Evolutionary conservation across 2,113 vertebrate genomes (phyloP).

Genomic region (Oplegnathus fasciatus): DNA sequence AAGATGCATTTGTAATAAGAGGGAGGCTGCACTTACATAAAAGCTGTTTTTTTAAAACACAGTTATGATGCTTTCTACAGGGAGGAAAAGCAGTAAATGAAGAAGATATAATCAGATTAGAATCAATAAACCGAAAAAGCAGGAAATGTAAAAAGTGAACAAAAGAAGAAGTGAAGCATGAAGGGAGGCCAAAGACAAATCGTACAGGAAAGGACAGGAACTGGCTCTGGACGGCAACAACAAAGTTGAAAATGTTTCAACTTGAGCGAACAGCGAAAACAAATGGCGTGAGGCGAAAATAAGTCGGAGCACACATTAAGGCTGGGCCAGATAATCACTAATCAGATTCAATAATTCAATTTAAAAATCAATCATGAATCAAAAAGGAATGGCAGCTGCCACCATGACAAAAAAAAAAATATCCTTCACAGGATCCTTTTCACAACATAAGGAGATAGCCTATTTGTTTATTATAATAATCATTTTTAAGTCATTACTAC

Average conservation of each 20-base stretch:
- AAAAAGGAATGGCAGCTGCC: too few relatives aligned
- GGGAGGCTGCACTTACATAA: neutral
- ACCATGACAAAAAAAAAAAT: too few relatives aligned
- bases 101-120: neutral
- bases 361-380: too few relatives aligned
- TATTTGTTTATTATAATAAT: neutral
- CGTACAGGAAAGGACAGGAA: neutral
- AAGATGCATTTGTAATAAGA: neutral
- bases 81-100: neutral
- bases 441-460: neutral
- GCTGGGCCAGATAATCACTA: too few relatives aligned
- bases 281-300: too few relatives aligned
- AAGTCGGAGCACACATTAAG: too few relatives aligned
- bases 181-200: slow-evolving; percentile 2
- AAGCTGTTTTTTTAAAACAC: neutral
- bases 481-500: neutral
- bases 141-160: neutral
- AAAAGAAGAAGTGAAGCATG: neutral
- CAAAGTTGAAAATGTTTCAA: neutral
- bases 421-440: too few relatives aligned
- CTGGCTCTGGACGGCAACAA: too few relatives aligned
- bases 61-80: neutral
- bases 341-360: too few relatives aligned
- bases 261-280: too few relatives aligned
- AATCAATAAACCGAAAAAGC: neutral